Percentiles rank a stretch among this genome's conserved stretches.
These are phyloP conservation scores for Aphelinus certus DNA, from an alignment of 1,140 invertebrate species.

Conservation along the genomic window DNA sequence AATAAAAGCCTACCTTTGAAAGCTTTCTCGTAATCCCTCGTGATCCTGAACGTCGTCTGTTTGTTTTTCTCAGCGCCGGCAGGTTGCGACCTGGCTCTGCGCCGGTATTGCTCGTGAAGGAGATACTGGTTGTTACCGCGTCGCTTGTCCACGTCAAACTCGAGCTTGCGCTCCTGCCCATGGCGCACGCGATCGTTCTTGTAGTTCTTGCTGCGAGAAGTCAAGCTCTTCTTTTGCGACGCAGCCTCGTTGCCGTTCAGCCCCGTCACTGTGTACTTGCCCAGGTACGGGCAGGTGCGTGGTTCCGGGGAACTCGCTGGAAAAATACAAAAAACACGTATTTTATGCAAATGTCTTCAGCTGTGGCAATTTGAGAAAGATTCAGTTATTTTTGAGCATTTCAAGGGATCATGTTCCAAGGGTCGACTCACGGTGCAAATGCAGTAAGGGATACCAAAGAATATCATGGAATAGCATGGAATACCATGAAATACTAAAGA, in stretches of 20 bases:
- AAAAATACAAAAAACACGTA: conserved; percentile 38
- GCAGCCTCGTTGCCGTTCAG: conserved; percentile 57
- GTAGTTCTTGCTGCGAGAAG: conserved; percentile 49
- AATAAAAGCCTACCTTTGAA: too few species aligned
- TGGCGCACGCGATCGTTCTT: conserved; percentile 55
- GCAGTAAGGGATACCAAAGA: too few species aligned
- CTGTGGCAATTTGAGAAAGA: too few species aligned
- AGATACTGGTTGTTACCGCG: conserved; percentile 60
- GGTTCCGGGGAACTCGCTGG: conserved; percentile 73
- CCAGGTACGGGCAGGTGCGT: conserved; percentile 74
- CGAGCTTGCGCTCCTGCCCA: conserved; percentile 55
- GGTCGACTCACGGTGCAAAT: too few species aligned
- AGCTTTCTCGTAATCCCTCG: not conserved
- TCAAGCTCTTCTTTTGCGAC: conserved; percentile 41
- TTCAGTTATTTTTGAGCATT: too few species aligned
- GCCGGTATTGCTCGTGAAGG: conserved; percentile 51
- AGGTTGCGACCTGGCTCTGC: conserved; percentile 46
- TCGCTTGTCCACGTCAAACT: conserved; percentile 57
- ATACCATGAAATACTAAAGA: too few species aligned
- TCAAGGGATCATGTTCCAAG: too few species aligned
- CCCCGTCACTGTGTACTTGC: conserved; percentile 74
- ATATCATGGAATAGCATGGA: too few species aligned
- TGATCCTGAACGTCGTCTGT: conserved; percentile 5
- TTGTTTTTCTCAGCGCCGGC: conserved; percentile 8
- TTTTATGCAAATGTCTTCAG: too few species aligned